Evolutionary conservation across 2,888 invertebrate species (phyloP).

Genomic region (Phyto melanocephala): DNA sequence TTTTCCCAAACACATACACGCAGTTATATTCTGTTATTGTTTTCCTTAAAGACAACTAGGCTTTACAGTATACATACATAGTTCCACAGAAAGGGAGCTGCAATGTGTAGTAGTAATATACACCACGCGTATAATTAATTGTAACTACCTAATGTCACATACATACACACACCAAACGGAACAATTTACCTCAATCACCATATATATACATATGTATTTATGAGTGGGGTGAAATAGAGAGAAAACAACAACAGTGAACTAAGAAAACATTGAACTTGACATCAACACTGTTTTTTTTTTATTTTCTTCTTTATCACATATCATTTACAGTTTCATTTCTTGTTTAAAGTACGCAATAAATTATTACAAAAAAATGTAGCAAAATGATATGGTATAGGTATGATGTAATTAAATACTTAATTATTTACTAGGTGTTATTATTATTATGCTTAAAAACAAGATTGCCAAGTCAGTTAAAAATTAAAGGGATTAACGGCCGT

Average conservation of each 20-base stretch:
- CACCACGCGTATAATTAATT: constrained; percentile 50
- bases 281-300: constrained; percentile 46
- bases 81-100: neutral
- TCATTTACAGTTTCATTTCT: constrained; percentile 41
- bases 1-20: constrained; percentile 10
- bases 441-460: neutral
- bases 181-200: neutral
- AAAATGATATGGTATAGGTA: neutral
- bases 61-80: neutral
- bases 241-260: neutral
- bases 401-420: constrained; percentile 29
- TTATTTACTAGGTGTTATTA: neutral
- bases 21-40: constrained; percentile 6
- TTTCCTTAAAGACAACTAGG: neutral
- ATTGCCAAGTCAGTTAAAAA: neutral
- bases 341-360: constrained; percentile 5
- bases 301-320: neutral
- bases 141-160: constrained; percentile 41
- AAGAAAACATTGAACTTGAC: constrained; percentile 62
- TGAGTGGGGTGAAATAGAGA: neutral
- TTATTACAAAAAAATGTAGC: neutral
- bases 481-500: no score
- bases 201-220: neutral
- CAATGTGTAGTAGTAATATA: constrained; percentile 44
- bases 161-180: neutral